A percentile compares a stretch with the other conserved stretches of the same genome.
Evolutionary conservation across 2,113 vertebrate species (phyloP).

Genomic region (Phalacrocorax aristotelis): DNA sequence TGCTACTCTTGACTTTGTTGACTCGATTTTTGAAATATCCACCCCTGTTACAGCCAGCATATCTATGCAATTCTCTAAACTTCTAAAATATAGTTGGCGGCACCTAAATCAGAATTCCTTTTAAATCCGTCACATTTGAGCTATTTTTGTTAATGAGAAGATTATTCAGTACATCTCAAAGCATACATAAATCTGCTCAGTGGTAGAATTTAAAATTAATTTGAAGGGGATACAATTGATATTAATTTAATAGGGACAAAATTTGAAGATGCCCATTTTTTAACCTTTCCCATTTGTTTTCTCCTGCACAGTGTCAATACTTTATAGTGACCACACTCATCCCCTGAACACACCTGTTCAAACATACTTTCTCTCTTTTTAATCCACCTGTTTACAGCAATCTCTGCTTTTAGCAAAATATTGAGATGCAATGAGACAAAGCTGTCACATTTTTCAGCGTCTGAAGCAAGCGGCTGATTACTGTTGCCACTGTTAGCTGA

Average conservation of each 20-base stretch:
- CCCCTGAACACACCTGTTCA: background rate
- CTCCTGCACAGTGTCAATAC: background rate
- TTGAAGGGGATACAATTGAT: slow-evolving; percentile 21
- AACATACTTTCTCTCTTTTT: slow-evolving; percentile 3
- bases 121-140: slow-evolving; percentile 8
- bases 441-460: slow-evolving; percentile 37
- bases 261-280: slow-evolving; percentile 40
- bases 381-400: slow-evolving; percentile 3
- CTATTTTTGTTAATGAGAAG: slow-evolving; percentile 42
- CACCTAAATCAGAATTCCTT: background rate
- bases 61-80: background rate
- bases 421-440: slow-evolving; percentile 48
- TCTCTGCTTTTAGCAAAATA: slow-evolving; percentile 53
- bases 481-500: slow-evolving; percentile 24
- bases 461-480: slow-evolving; percentile 41
- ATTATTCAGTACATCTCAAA: slow-evolving; percentile 23
- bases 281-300: slow-evolving; percentile 39
- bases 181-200: slow-evolving; percentile 15
- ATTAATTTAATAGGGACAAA: slow-evolving; percentile 45
- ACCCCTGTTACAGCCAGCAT: background rate
- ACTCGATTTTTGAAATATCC: background rate
- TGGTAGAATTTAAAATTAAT: slow-evolving; percentile 9
- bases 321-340: background rate
- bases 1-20: slow-evolving; percentile 8
- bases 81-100: background rate